Evolutionary conservation across 2,113 vertebrate species (phyloP).

Genomic region (Anhinga anhinga): DNA sequence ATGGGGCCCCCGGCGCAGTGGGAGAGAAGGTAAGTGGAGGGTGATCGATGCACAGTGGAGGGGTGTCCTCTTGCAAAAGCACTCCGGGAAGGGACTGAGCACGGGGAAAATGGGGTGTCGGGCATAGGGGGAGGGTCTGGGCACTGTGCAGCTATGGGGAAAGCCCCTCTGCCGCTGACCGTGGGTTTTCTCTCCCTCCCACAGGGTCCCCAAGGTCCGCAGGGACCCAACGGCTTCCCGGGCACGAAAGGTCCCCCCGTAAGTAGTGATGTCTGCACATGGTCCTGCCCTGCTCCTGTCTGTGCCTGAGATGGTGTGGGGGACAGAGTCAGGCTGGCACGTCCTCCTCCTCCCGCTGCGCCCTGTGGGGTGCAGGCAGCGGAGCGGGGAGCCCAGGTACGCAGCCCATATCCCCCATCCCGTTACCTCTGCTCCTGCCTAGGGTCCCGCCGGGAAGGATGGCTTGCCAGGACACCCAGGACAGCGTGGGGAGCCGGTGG

Average conservation of each 20-base stretch:
- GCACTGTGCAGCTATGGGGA: rapidly evolving
- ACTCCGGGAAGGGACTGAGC: neutral
- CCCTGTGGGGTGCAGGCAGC: neutral
- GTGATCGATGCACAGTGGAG: neutral
- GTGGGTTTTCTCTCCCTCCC: neutral
- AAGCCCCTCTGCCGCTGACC: neutral
- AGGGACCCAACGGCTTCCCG: constrained; percentile 82
- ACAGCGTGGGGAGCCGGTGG: constrained; percentile 88
- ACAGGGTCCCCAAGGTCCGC: constrained; percentile 86
- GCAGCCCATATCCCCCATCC: neutral
- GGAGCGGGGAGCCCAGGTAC: too few species aligned
- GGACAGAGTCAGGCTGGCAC: neutral
- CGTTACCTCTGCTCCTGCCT: neutral
- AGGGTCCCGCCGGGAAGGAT: constrained; percentile 88
- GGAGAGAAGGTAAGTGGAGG: constrained; percentile 81
- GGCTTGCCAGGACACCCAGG: constrained; percentile 88
- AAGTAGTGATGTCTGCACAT: constrained; percentile 33
- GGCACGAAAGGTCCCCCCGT: constrained; percentile 87
- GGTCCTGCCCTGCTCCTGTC: neutral
- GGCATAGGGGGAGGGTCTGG: neutral
- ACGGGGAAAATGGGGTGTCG: neutral
- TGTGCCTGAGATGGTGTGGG: neutral
- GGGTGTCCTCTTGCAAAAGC: neutral
- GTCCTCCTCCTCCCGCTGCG: neutral
- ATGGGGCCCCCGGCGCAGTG: constrained; percentile 78